Base-by-base conservation (phyloP, 2,888 invertebrate species). In the Megastigmus dorsalis region DNA sequence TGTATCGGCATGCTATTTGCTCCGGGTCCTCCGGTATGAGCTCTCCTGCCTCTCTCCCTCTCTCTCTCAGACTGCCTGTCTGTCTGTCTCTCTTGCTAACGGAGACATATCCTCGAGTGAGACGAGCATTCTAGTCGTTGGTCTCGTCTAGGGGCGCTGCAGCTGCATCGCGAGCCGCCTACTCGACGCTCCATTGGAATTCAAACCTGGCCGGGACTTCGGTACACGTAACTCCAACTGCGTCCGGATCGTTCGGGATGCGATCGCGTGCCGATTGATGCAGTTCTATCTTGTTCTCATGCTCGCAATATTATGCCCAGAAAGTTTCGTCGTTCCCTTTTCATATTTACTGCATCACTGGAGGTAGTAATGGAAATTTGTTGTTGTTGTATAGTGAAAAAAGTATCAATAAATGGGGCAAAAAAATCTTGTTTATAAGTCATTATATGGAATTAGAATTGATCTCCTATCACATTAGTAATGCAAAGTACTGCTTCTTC, bases 171-270 rank as follows among this genome's bases (percentile, higher is more conserved):
- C 45, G 54, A 33, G n/a, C n/a, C 13, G 33, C 30, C 15, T 30
- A 54, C 33, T 54, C 33, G 54, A 15, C n/a, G n/a, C 3, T 18
- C 54, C 48, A 48, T 48, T n/a, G 62, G 62, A 62, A 62, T 62
- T 48, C 62, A 43, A n/a, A 48, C 18, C 18, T 7, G 48, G 9
- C 9, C 13, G 33, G 13, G 48, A 20, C 33, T 48, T 15, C 28
- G n/a, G n/a, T n/a, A n/a, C n/a, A n/a, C n/a, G 10, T 43, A 5
- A 18, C 43, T 15, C 3, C 41, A 13, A 2, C 20, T 33, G 9
- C 59, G 18, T 33, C 3, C 23, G 67, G 33, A 59, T 59, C 26
- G 65, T n/a, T 18, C 15, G 20, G 20, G 52, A 41, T 38, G 9
- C 30, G 28, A 30, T 62, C 33, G 18, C 3, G 18, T 60, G 28